Evolutionary conservation across 2,113 vertebrate species (phyloP).

Genomic region (Glaucomys volans): DNA sequence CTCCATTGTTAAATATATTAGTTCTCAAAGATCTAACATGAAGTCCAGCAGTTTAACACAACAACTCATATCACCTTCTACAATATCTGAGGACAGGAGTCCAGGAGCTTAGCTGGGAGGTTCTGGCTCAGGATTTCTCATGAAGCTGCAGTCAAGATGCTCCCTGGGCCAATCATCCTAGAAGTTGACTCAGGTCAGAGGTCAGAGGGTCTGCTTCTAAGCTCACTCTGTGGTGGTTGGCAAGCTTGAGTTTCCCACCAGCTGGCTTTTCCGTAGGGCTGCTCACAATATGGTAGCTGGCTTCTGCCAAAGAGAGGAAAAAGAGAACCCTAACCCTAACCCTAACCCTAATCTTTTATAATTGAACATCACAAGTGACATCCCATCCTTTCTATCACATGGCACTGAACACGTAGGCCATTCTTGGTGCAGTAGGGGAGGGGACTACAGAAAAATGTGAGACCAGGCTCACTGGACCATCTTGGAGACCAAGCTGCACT

Average conservation of each 20-base stretch:
- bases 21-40: background rate
- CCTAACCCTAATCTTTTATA: background rate
- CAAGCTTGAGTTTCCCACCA: background rate
- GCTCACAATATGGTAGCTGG: background rate
- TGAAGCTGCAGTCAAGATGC: background rate
- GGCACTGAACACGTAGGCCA: background rate
- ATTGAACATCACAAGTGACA: background rate
- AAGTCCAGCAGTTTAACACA: background rate
- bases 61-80: background rate
- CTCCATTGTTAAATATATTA: background rate
- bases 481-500: background rate
- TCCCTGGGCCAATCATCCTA: background rate
- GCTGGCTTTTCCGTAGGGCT: background rate
- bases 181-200: background rate
- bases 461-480: background rate
- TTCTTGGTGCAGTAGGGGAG: background rate
- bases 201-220: background rate
- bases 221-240: background rate
- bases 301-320: background rate
- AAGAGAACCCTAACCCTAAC: background rate
- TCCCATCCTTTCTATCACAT: background rate
- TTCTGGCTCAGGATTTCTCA: background rate
- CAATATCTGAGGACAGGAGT: background rate
- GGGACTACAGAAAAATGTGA: background rate
- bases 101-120: background rate